These are phyloP conservation scores for Benthosema pterotum DNA, from an alignment of 2,797 vertebrate genomes.

Conservation along the genomic window DNA sequence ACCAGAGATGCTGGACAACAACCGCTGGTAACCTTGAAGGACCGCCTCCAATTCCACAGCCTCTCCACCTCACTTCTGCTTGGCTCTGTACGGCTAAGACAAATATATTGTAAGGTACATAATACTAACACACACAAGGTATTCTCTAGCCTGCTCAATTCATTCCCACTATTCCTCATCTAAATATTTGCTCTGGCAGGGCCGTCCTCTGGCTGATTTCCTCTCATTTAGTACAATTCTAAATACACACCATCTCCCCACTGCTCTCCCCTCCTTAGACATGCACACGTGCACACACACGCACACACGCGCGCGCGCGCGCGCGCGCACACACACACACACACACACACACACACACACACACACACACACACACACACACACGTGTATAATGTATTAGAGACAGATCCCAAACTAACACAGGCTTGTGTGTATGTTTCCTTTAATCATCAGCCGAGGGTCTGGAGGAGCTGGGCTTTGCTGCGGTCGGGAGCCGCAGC, in stretches of 20 bases:
- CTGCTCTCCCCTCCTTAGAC: constrained; percentile 13
- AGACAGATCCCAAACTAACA: constrained; percentile 49
- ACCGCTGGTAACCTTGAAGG: constrained; percentile 63
- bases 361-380: constrained; percentile 2
- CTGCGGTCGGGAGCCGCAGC: constrained; percentile 65
- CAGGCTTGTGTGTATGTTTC: constrained; percentile 58
- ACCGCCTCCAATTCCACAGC: constrained; percentile 37
- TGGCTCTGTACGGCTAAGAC: background rate
- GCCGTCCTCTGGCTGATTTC: constrained; percentile 41
- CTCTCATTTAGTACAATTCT: constrained; percentile 39
- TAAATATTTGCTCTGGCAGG: constrained; percentile 74
- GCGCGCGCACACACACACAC: constrained; percentile 17
- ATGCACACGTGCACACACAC: constrained; percentile 10
- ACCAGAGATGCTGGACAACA: constrained; percentile 51
- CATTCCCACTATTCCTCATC: constrained; percentile 49
- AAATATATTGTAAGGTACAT: background rate
- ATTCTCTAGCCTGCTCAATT: constrained; percentile 38
- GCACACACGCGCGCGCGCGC: constrained; percentile 1
- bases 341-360: background rate
- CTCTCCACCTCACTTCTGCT: constrained; percentile 36
- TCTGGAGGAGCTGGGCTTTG: constrained; percentile 61
- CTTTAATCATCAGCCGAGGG: constrained; percentile 71
- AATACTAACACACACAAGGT: constrained; percentile 33
- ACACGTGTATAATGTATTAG: constrained; percentile 59
- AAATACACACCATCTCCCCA: constrained; percentile 39